Evolutionary conservation across 30 jellyfish, hydroid and myxozoan genomes (phyloP).

Genomic region (Aurelia sp.): DNA sequence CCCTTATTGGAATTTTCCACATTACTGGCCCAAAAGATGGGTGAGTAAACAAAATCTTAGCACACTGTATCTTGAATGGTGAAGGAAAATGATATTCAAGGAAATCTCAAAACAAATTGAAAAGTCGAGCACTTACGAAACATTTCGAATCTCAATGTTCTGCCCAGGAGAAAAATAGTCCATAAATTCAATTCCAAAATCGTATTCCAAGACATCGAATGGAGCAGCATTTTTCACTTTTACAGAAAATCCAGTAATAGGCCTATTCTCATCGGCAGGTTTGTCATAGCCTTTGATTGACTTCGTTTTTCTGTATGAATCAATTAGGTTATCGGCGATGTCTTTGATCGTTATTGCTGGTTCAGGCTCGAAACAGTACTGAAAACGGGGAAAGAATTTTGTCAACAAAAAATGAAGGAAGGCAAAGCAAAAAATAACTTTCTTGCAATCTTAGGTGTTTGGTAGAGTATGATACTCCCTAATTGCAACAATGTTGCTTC

Average conservation of each 20-base stretch:
- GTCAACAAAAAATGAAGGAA: too few species aligned
- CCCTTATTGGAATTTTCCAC: too few species aligned
- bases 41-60: too few species aligned
- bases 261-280: slow-evolving; percentile 71
- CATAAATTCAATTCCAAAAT: slow-evolving; percentile 74
- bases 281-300: slow-evolving; percentile 66
- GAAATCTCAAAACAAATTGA: too few species aligned
- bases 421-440: too few species aligned
- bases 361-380: slow-evolving; percentile 96
- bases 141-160: slow-evolving; percentile 71
- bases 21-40: too few species aligned
- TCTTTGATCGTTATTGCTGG: slow-evolving; percentile 88
- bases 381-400: not conserved
- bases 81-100: too few species aligned
- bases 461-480: too few species aligned
- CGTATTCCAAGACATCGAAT: slow-evolving; percentile 74
- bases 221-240: slow-evolving; percentile 70
- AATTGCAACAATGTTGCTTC: too few species aligned
- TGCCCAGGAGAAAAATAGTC: slow-evolving; percentile 77
- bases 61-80: too few species aligned
- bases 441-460: too few species aligned
- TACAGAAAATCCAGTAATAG: slow-evolving; percentile 86
- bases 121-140: slow-evolving; percentile 65
- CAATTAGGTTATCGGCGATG: slow-evolving; percentile 71
- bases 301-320: slow-evolving; percentile 66